These are phyloP conservation scores for Coilia nasus DNA, from an alignment of 2,797 vertebrate species.

Conservation along the genomic window DNA sequence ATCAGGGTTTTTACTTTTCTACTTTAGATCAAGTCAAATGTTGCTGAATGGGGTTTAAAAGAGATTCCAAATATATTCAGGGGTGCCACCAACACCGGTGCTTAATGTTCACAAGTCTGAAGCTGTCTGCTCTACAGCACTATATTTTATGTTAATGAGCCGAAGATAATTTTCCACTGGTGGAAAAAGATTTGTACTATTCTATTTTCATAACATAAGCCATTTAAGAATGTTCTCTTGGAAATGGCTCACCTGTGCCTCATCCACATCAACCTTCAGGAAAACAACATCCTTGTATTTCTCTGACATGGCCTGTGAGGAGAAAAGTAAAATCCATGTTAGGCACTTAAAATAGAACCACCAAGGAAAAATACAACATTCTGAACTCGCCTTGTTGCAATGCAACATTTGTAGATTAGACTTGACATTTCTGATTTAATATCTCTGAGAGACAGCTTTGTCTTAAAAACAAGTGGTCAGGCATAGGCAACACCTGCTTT, in stretches of 20 bases:
- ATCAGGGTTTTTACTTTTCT: too few species aligned
- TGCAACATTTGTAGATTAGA: too few species aligned
- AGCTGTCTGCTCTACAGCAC: too few species aligned
- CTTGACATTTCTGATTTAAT: too few species aligned
- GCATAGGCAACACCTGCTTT: neutral
- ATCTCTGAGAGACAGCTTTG: too few species aligned
- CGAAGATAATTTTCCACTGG: too few species aligned
- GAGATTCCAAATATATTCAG: neutral
- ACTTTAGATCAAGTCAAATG: neutral
- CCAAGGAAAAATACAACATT: neutral
- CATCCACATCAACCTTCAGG: constrained; percentile 92
- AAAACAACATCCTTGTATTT: constrained; percentile 79
- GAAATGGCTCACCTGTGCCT: constrained; percentile 73
- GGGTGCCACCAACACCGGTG: too few species aligned
- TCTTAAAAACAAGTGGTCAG: too few species aligned
- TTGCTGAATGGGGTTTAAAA: neutral
- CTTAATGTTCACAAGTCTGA: too few species aligned
- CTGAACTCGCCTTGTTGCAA: neutral
- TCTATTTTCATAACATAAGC: too few species aligned
- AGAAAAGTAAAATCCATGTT: neutral
- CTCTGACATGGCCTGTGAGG: constrained; percentile 65
- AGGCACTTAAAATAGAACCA: neutral
- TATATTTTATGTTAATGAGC: too few species aligned
- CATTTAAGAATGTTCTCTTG: neutral
- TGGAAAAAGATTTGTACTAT: too few species aligned